Evolutionary conservation across 2,888 invertebrate genomes (phyloP).

Genomic region (Carterocephalus palaemon): DNA sequence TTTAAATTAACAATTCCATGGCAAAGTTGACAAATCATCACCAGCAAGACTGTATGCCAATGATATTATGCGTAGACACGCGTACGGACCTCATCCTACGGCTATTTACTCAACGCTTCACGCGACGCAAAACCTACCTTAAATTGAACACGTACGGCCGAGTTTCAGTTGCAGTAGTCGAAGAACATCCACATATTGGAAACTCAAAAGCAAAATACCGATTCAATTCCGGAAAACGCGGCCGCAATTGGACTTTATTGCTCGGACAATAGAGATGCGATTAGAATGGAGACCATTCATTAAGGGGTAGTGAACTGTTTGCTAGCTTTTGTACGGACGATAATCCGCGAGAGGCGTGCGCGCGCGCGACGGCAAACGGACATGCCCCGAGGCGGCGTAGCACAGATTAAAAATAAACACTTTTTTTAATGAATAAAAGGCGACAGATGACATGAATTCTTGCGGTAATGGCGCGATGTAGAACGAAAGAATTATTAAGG

Average conservation of each 20-base stretch:
- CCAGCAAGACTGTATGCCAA: constrained; percentile 61
- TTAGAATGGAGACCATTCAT: constrained; percentile 45
- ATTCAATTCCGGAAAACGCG: constrained; percentile 26
- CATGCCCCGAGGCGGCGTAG: constrained; percentile 49
- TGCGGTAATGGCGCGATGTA: constrained; percentile 20
- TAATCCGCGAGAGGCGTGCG: constrained; percentile 66
- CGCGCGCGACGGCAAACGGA: constrained; percentile 47
- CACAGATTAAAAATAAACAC: constrained; percentile 50
- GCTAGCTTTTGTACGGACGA: constrained; percentile 48
- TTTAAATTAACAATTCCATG: constrained; percentile 31
- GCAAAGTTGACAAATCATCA: constrained; percentile 71
- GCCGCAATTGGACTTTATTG: constrained; percentile 37
- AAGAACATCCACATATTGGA: constrained; percentile 32
- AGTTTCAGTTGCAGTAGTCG: constrained; percentile 30
- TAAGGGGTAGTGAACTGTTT: constrained; percentile 56
- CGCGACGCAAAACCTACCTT: constrained; percentile 39
- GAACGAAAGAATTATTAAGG: constrained; percentile 15
- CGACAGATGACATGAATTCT: constrained; percentile 38
- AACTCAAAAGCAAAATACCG: constrained; percentile 32
- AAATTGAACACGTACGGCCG: constrained; percentile 30
- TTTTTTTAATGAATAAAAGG: constrained; percentile 41
- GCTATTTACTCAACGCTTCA: constrained; percentile 32
- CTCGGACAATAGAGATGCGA: constrained; percentile 42
- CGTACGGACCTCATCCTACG: constrained; percentile 37
- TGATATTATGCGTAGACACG: constrained; percentile 76